Percentiles rank a stretch among this genome's conserved stretches.
phyloP scores from a whole-genome alignment of 1,140 invertebrate species.

The Parasteatoda tepidariorum region DNA sequence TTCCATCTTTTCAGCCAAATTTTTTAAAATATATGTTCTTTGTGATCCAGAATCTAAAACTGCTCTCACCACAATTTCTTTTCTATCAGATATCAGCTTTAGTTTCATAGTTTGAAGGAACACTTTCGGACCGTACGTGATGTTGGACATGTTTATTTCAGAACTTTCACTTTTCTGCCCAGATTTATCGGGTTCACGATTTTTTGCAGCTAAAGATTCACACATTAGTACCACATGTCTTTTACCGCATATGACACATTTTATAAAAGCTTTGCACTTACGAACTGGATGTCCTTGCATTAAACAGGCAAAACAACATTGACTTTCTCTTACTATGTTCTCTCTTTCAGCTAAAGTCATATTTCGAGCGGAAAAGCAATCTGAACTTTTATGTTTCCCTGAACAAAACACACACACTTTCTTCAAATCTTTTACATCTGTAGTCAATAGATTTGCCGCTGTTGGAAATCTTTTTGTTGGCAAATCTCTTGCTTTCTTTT shows the following conservation, averaged over 20 bases:
- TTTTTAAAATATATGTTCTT: neutral
- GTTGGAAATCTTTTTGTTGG: neutral
- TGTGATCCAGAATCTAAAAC: neutral
- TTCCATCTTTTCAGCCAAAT: slow-evolving; percentile 1
- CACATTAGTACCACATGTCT: neutral
- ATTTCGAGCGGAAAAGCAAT: slow-evolving; percentile 6
- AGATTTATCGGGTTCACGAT: neutral
- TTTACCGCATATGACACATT: slow-evolving; percentile 8
- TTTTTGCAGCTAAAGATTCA: neutral
- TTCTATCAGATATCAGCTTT: too few species aligned
- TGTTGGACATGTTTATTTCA: too few species aligned
- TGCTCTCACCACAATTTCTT: neutral
- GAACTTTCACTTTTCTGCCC: too few species aligned
- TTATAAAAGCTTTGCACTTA: slow-evolving; percentile 4
- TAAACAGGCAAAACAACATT: slow-evolving; percentile 1
- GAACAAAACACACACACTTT: neutral
- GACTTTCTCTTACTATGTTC: neutral
- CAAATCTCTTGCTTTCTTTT: neutral
- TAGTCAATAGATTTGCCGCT: slow-evolving; percentile 14
- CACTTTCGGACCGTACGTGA: too few species aligned
- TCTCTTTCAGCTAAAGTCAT: neutral
- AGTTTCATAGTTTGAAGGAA: too few species aligned
- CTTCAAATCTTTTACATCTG: neutral
- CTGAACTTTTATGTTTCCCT: neutral
- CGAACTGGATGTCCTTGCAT: neutral